phyloP scores from a whole-genome alignment of 1,140 invertebrate genomes.

The Lepidotrigona ventralis region DNA sequence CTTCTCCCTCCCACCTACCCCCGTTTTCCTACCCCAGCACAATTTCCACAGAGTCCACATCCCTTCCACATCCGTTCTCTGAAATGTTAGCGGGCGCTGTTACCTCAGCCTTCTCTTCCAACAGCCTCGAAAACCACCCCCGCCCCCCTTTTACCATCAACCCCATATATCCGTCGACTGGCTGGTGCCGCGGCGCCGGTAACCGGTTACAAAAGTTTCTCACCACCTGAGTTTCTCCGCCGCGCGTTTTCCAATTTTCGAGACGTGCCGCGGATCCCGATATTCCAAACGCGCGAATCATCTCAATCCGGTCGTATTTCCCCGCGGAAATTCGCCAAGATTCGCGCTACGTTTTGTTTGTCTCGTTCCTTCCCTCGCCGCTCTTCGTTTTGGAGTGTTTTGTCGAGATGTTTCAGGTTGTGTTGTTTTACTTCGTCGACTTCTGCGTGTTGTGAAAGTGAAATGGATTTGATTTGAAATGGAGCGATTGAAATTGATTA shows the following conservation, averaged over 20 bases:
- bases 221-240: background rate
- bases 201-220: constrained; percentile 57
- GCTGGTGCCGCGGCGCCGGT: constrained; percentile 11
- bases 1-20: background rate
- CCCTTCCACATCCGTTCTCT: constrained; percentile 60
- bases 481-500: no score
- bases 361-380: background rate
- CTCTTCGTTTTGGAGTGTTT: background rate
- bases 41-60: constrained; percentile 68
- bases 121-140: background rate
- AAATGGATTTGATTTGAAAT: no score
- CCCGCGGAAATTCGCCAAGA: constrained; percentile 10
- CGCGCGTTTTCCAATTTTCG: constrained; percentile 21
- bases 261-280: no score
- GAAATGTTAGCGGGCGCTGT: constrained; percentile 55
- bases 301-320: background rate
- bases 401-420: background rate
- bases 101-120: constrained; percentile 11
- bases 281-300: background rate
- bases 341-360: background rate
- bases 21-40: constrained; percentile 65
- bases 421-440: background rate
- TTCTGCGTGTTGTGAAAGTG: no score
- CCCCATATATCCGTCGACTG: constrained; percentile 46
- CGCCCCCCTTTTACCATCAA: constrained; percentile 45